Base-by-base conservation (phyloP, 2,888 invertebrate species). In the Polydesmus complanatus region DNA sequence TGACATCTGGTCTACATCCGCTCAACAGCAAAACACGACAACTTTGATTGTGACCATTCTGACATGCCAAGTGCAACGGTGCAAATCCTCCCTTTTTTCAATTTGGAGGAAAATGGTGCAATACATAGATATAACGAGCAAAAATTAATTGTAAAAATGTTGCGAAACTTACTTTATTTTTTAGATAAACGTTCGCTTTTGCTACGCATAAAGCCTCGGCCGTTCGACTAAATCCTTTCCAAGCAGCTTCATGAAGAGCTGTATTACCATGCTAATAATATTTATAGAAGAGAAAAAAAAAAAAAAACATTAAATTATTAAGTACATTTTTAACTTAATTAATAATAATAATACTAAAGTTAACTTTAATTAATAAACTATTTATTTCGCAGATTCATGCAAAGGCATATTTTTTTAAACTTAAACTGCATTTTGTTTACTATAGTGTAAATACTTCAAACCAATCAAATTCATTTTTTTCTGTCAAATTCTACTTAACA, bases 31-130 rank as follows among this genome's bases (percentile, higher is more conserved):
- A 77, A 71, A 93, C 90, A 59, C 94, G 75, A 69, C 90, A 88
- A 67, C 89, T 86, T 78, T 95, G 94, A 77, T 95, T 96, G 78
- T 95, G 95, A 0, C 95, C 95, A 75, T 92, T 93, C 79, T 96
- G 95, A 69, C 92, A 91, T 63, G 92, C 88, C 66, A 96, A 81
- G 78, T 96, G 96, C 53, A 96, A 80, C n/a, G 95, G 83, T 19
- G 90, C 86, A 75, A 94, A 93, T 5, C 94, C 94, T 56, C 88
- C 90, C 68, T 85, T 65, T 26, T 8, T 37, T 37, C 14, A 37
- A 37, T 37, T 37, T 37, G 14, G 5, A 19, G 5, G n/a, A 22
- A 53, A 26, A 25, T 22, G 37, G 21, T 14, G 1, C 3, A 26
- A 47, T 37, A 14, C 37, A 37, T 8, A 37, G 14, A 5, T 37